Evolutionary conservation across 2,113 vertebrate genomes (phyloP).

Genomic region (Origma solitaria): DNA sequence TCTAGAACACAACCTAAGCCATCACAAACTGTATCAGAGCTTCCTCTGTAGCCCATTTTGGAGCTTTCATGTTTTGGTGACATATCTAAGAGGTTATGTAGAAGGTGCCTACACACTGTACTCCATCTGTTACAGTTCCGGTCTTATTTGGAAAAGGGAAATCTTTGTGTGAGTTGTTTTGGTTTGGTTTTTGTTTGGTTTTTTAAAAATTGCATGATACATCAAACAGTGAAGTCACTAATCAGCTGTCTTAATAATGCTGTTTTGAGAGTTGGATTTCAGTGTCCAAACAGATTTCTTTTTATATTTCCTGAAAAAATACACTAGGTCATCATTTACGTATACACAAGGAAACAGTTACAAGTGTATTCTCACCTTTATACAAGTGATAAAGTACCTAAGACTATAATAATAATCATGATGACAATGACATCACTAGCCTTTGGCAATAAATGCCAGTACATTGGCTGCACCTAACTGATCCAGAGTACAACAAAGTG

Average conservation of each 20-base stretch:
- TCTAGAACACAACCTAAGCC: not conserved
- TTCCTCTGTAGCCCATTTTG: not conserved
- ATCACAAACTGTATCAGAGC: not conserved
- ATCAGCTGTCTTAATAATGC: not conserved
- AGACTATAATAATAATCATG: not conserved
- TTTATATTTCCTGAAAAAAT: not conserved
- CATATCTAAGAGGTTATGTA: not conserved
- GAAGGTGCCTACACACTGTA: not conserved
- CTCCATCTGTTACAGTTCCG: slow-evolving; percentile 25
- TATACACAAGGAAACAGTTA: not conserved
- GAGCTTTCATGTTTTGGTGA: not conserved
- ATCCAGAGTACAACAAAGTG: not conserved
- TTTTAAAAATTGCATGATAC: not conserved
- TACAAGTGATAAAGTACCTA: not conserved
- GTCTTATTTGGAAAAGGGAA: not conserved
- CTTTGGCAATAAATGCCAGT: rapidly evolving
- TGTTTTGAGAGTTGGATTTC: not conserved
- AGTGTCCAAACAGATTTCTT: not conserved
- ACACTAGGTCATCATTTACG: not conserved
- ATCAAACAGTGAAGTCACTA: not conserved
- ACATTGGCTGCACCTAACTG: not conserved
- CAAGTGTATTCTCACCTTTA: not conserved
- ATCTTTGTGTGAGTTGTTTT: not conserved
- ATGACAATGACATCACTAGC: not conserved
- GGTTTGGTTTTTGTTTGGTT: not conserved